phyloP scores from a whole-genome alignment of 2,888 invertebrate species.

The Callinectes sapidus region DNA sequence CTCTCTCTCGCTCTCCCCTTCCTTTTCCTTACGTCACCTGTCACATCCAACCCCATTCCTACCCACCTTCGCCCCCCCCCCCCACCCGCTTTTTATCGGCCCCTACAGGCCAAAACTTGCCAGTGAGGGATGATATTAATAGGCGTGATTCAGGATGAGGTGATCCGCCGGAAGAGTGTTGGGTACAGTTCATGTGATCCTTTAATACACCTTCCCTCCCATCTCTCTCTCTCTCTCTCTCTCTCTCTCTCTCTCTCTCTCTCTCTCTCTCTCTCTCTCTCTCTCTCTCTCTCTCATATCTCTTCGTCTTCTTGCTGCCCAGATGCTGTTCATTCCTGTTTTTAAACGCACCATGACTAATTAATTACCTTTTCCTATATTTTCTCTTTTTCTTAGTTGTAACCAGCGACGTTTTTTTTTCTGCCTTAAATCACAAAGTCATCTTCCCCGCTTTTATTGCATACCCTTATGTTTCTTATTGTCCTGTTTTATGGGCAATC shows the following conservation, averaged over 20 bases:
- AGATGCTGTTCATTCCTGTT: no score
- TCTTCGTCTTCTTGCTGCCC: neutral
- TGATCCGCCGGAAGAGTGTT: neutral
- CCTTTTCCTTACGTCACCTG: neutral
- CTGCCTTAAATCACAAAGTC: neutral
- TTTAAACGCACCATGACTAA: no score
- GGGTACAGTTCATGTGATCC: neutral
- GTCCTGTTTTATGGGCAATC: neutral
- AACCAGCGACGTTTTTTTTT: neutral
- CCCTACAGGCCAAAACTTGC: neutral
- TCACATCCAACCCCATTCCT: slow-evolving; percentile 1
- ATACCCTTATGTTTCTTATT: neutral
- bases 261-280: slow-evolving; percentile 20
- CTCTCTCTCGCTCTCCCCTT: neutral
- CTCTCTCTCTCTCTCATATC: neutral
- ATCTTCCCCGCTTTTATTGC: neutral
- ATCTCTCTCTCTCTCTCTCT: neutral
- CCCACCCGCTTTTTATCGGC: neutral
- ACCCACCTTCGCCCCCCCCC: neutral
- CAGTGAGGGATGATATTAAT: neutral
- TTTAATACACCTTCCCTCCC: neutral
- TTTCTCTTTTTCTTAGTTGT: neutral
- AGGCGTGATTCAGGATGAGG: neutral
- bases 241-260: neutral
- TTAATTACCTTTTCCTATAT: neutral